Conservation (phyloP, 2,113 vertebrate genomes). For the Microcebus tavaratra region DNA sequence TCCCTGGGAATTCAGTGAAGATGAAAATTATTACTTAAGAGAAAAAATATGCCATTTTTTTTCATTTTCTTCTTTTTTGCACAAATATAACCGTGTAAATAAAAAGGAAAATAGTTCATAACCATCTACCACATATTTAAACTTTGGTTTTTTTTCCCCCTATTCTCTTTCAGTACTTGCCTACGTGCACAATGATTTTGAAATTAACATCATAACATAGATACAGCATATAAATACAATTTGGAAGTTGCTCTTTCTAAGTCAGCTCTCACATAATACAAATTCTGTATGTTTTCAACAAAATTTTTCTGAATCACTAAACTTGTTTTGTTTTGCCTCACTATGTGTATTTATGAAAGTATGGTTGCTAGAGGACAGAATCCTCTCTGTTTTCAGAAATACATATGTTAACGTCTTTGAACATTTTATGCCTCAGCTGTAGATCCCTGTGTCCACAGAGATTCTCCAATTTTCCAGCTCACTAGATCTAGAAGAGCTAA, state of each 20-base stretch:
- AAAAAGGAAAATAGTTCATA: background rate
- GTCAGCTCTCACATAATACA: background rate
- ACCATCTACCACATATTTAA: background rate
- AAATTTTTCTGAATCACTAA: background rate
- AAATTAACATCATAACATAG: background rate
- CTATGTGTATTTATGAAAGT: background rate
- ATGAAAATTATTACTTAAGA: background rate
- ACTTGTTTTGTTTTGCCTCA: slow-evolving; percentile 3
- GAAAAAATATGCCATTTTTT: background rate
- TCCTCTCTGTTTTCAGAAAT: background rate
- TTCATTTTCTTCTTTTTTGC: background rate
- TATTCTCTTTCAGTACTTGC: background rate
- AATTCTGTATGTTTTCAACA: background rate
- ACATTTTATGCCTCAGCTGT: background rate
- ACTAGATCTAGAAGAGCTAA: background rate
- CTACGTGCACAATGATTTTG: background rate
- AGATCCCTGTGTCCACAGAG: background rate
- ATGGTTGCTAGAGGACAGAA: background rate
- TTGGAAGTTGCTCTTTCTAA: background rate
- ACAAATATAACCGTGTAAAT: background rate
- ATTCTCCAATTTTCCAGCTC: background rate
- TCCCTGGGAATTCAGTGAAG: background rate
- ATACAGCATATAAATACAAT: background rate
- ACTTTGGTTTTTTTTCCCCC: background rate
- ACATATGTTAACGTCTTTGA: background rate